These are phyloP conservation scores for Tiliqua scincoides DNA, from an alignment of 2,113 vertebrate species.

Conservation along the genomic window DNA sequence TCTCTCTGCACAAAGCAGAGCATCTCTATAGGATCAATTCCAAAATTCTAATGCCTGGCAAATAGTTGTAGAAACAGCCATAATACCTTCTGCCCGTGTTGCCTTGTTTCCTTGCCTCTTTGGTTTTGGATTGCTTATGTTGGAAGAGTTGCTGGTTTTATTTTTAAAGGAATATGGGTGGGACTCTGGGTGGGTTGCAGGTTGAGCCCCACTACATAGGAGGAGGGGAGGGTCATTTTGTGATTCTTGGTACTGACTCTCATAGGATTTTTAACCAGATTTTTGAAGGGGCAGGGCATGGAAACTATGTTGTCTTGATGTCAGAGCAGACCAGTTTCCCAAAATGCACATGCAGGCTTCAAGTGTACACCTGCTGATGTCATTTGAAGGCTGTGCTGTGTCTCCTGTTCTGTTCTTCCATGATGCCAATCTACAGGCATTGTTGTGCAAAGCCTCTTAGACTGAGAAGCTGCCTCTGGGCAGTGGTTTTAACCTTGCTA, in stretches of 20 bases:
- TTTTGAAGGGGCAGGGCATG: background rate
- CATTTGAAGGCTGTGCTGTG: background rate
- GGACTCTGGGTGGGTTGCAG: background rate
- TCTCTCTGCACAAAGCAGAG: conserved; percentile 8
- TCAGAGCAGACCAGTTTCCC: background rate
- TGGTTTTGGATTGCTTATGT: background rate
- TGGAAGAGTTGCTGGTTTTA: background rate
- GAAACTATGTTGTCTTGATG: no score
- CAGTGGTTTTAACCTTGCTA: background rate
- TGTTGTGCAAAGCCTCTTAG: background rate
- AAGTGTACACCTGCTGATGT: background rate
- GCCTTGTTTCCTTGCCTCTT: conserved; percentile 1
- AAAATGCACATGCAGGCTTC: background rate
- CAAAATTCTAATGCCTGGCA: conserved; percentile 22
- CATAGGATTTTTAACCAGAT: background rate
- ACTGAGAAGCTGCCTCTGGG: background rate
- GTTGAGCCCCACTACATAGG: background rate
- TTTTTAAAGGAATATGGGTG: background rate
- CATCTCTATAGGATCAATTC: background rate
- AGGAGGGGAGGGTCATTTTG: background rate
- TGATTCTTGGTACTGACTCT: background rate
- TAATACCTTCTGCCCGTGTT: conserved; percentile 5
- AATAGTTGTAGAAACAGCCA: conserved; percentile 9
- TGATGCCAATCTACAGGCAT: background rate
- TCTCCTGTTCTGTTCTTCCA: background rate